Conservation (phyloP, 2,113 vertebrate genomes). For the Aix galericulata region DNA sequence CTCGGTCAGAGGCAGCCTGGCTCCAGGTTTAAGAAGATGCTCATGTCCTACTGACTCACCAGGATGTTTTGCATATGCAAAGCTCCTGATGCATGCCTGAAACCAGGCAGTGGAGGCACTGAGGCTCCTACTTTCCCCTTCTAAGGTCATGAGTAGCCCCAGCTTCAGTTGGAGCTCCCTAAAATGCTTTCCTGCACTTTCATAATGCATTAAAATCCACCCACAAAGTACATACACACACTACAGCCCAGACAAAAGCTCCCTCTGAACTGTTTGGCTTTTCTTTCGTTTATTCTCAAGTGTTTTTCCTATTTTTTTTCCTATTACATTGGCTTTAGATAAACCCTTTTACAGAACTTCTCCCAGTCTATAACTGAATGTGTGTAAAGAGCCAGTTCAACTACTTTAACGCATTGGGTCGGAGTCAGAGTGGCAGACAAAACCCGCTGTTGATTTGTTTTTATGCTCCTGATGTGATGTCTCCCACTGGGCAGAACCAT, state of each 20-base stretch:
- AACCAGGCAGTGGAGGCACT: neutral
- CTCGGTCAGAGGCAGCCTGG: neutral
- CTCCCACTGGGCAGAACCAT: neutral
- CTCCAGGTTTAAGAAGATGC: neutral
- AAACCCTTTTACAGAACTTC: neutral
- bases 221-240: neutral
- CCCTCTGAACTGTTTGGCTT: neutral
- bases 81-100: neutral
- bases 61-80: accelerated
- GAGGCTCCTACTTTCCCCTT: neutral
- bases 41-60: neutral
- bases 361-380: neutral
- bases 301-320: neutral
- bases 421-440: neutral
- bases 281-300: neutral
- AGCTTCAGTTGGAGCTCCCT: neutral
- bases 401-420: neutral
- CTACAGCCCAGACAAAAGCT: neutral
- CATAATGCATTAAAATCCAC: neutral
- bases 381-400: neutral
- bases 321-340: neutral
- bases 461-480: neutral
- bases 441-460: neutral
- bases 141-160: neutral
- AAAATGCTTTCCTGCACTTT: neutral